Evolutionary conservation across 53 echinoderm and acorn worm species (phyloP), one percentile per base, ranked within the genome.

Genomic region (Holothuria leucospilota): DNA sequence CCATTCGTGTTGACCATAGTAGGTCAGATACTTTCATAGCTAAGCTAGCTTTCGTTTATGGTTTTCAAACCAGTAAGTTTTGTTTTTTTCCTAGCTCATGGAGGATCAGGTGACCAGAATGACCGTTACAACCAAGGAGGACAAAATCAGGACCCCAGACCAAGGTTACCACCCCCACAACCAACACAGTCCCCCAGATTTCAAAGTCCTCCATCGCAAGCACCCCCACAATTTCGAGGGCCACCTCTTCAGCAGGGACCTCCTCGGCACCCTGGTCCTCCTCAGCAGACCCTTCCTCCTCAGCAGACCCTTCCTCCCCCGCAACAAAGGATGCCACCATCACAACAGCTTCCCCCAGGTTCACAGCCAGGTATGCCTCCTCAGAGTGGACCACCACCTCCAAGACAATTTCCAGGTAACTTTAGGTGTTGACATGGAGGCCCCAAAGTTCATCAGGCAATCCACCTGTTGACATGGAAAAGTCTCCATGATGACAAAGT

Each of bases 241-340:
- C 89, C 89, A n/a, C 90, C 81, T 29, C 89, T 77, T 2, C 80
- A 69, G 86, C 90, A 79, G 28, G 88, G 88, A 6, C 88, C 88
- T 20, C 88, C 88, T 9, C 88, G 70, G 27, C 85, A 30, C 21
- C 82, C 69, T 14, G 87, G 86, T 18, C 88, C 83, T 59, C 88
- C 81, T 11, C 87, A 78, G 34, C 87, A 78, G 42, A 82, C 69
- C 42, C 80, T 51, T 16, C 75, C 84, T 13, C 63, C 46, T 38
- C 87, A 78, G 39, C 87, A 78, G 42, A 82, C 69, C 42, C 81
- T 51, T 18, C 77, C 84, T 14, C 64, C 49, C 15, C 87, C 69
- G 29, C 91, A 92, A 38, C 69, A 87, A 28, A 92, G 95, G 27
- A 81, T 85, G n/a, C 90, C 95, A 6, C 89, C 92, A 20, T 88